Percentiles rank a stretch among this genome's conserved stretches.
Conservation (phyloP, 2,797 vertebrate species). For the Choloepus didactylus region DNA sequence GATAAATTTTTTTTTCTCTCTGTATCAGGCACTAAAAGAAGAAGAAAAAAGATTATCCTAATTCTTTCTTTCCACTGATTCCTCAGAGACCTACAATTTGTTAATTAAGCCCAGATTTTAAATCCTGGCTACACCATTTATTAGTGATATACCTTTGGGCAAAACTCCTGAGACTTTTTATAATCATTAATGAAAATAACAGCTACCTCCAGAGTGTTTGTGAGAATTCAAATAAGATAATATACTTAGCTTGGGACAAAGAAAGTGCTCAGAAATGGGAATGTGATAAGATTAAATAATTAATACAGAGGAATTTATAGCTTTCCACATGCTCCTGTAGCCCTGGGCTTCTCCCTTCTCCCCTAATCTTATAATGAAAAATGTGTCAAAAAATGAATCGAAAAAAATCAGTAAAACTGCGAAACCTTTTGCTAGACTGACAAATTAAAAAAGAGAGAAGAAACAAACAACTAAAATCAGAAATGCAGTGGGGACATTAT, state of each 20-base stretch:
- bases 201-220: background rate
- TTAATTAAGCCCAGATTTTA: slow-evolving; percentile 25
- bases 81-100: background rate
- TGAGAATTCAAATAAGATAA: slow-evolving; percentile 25
- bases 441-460: too few species aligned
- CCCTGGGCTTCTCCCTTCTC: background rate
- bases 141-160: background rate
- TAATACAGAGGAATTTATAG: background rate
- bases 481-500: too few species aligned
- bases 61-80: background rate
- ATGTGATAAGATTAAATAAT: background rate
- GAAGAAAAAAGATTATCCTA: background rate
- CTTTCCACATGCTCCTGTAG: background rate
- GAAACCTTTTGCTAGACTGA: too few species aligned
- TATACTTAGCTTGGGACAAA: slow-evolving; percentile 9
- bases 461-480: too few species aligned
- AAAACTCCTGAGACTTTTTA: slow-evolving; percentile 19
- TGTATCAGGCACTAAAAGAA: background rate
- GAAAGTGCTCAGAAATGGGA: slow-evolving; percentile 22
- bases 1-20: background rate
- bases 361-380: background rate
- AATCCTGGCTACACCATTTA: background rate
- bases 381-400: background rate
- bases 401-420: too few species aligned
- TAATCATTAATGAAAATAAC: background rate